A percentile compares a stretch with the other conserved stretches of the same genome.
Conservation (phyloP, 2,888 invertebrate genomes). For the Endotricha flammealis region DNA sequence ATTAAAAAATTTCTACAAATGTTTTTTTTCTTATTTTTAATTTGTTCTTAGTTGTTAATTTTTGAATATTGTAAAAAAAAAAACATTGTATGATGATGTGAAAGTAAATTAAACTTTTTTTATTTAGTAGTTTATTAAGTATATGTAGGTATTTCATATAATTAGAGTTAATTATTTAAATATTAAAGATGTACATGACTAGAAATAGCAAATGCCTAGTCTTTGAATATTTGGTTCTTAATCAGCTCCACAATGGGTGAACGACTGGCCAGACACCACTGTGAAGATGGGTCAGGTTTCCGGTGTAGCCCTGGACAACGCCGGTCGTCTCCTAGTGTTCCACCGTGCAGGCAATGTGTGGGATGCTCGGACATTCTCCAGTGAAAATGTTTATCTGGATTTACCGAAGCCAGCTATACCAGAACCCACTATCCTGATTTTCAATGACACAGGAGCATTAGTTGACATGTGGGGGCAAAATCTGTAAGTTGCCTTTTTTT, state of each 20-base stretch:
- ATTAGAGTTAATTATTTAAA: too few species aligned
- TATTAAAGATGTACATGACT: background rate
- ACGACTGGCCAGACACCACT: constrained; percentile 75
- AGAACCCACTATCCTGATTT: constrained; percentile 80
- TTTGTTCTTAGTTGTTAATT: too few species aligned
- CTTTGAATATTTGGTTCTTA: background rate
- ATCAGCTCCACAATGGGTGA: constrained; percentile 73
- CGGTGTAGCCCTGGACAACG: constrained; percentile 85
- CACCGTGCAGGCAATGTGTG: constrained; percentile 86
- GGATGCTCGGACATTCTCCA: constrained; percentile 79
- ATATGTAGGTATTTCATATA: too few species aligned
- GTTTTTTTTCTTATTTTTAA: too few species aligned
- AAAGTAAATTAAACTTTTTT: too few species aligned
- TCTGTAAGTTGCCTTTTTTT: constrained; percentile 71
- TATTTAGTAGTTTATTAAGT: too few species aligned
- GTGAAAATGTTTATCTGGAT: constrained; percentile 74
- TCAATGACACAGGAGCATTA: constrained; percentile 80
- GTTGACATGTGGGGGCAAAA: constrained; percentile 83
- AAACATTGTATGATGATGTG: too few species aligned
- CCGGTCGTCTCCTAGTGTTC: constrained; percentile 87
- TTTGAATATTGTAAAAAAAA: too few species aligned
- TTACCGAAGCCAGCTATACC: constrained; percentile 79
- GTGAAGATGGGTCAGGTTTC: constrained; percentile 85
- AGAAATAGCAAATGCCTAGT: constrained; percentile 14
- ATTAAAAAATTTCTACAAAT: too few species aligned